Evolutionary conservation across 2,797 vertebrate genomes (phyloP), one percentile per base, ranked within the genome.

Genomic region (Anniella stebbinsi): DNA sequence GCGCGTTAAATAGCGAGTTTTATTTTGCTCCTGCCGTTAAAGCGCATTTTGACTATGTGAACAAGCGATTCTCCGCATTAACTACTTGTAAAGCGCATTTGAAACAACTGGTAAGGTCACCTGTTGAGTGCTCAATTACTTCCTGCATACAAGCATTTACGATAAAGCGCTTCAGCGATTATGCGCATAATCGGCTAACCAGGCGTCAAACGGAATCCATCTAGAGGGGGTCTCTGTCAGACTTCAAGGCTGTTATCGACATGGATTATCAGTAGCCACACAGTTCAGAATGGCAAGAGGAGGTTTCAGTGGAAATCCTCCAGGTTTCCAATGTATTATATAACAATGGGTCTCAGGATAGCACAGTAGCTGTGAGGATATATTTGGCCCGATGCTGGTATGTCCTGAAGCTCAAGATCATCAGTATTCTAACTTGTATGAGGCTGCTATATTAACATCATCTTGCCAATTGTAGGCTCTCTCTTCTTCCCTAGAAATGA

Each of bases 401-500:
- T 75, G 41, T 82, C 72, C 70, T 76, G 69, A 30, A 57, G 45
- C 85, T 87, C 18, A 66, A 45, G 36, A 66, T 88, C 38, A 75
- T 83, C 57, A 76, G 70, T 87, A 54, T 90, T 84, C 66, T 60
- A 87, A 57, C 38, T 84, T 73, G 21, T 15, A 67, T 66, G 33
- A 77, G 63, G 72, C 60, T 83, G 72, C 45, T 69, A 54, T 54
- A 54, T 54, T 67, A n/a, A 67, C 11, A 57, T 54, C 78, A 28
- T 45, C 30, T 70, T 90, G 28, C 80, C 45, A 77, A 54, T 70
- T 77, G 38, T 48, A 87, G 30, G 72, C 57, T 67, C 45, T 90
- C 23, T 90, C 66, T 88, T 81, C 70, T 86, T 28, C 77, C 70
- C 70, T 69, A 88, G 90, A 76, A 67, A 89, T 88, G 87, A 86